Conservation (phyloP, 1,140 invertebrate genomes). For the Eurosta solidaginis region DNA sequence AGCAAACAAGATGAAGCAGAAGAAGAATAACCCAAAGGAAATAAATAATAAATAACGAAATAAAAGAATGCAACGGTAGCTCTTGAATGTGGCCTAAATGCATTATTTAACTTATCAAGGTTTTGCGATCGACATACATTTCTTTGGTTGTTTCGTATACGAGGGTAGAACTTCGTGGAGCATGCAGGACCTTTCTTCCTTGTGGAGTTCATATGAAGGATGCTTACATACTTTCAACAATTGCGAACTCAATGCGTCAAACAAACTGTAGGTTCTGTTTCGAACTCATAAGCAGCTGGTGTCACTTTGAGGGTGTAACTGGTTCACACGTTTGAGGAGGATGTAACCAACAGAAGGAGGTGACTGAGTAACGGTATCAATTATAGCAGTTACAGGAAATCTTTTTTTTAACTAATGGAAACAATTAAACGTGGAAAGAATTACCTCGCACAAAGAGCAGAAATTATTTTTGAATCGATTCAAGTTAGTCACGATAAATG, state of each 20-base stretch:
- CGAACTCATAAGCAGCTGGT: background rate
- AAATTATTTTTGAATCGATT: too few species aligned
- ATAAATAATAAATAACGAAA: background rate
- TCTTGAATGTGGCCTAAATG: background rate
- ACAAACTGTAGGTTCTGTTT: background rate
- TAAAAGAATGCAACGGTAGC: constrained; percentile 3
- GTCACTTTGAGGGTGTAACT: background rate
- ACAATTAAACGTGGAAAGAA: too few species aligned
- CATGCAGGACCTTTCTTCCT: background rate
- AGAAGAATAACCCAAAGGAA: background rate
- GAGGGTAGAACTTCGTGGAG: background rate
- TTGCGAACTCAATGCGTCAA: background rate
- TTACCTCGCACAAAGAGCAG: too few species aligned
- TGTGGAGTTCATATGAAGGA: background rate
- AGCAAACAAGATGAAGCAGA: background rate
- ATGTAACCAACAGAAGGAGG: background rate
- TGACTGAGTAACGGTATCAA: background rate
- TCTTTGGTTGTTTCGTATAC: background rate
- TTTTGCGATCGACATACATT: constrained; percentile 6
- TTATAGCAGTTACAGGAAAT: background rate
- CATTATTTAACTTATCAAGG: constrained; percentile 7
- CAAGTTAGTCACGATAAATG: too few species aligned
- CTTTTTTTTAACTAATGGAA: too few species aligned
- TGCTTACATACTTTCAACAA: too few species aligned
- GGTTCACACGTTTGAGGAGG: background rate